Evolutionary conservation across 2,888 invertebrate species (phyloP).

Genomic region (Drosophila affinis): DNA sequence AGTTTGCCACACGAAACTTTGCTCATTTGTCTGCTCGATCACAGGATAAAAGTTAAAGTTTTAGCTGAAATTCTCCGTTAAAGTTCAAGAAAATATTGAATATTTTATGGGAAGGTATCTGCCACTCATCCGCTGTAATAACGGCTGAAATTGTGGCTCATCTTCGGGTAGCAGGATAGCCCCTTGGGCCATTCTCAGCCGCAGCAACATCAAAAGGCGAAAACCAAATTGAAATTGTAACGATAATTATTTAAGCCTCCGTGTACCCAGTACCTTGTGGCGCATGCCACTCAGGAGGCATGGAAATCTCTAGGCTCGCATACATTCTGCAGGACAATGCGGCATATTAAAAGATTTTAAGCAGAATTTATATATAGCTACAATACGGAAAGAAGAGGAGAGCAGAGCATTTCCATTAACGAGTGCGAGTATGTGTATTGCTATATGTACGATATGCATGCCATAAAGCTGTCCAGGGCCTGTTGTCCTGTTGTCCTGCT

Average conservation of each 20-base stretch:
- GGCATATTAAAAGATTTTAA: conserved; percentile 74
- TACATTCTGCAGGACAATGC: conserved; percentile 43
- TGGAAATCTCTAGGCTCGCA: not conserved
- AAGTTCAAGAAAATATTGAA: not conserved
- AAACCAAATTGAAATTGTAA: conserved; percentile 68
- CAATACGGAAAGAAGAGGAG: too few species aligned
- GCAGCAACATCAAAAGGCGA: conserved; percentile 49
- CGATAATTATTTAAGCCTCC: conserved; percentile 64
- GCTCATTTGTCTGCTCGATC: too few species aligned
- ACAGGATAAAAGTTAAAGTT: not conserved
- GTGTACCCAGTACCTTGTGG: not conserved
- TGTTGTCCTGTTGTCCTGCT: conserved; percentile 6
- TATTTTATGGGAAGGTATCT: not conserved
- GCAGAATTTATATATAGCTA: conserved; percentile 59
- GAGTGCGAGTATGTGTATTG: not conserved
- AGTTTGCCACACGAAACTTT: too few species aligned
- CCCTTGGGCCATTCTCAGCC: conserved; percentile 30
- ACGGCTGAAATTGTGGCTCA: not conserved
- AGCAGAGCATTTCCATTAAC: not conserved
- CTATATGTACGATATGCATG: conserved; percentile 50
- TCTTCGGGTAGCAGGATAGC: not conserved
- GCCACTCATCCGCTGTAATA: not conserved
- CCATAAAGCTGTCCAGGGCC: conserved; percentile 64
- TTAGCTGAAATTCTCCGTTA: not conserved
- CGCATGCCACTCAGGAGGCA: conserved; percentile 39